These are phyloP conservation scores for Alloscopus bannaensis DNA, from an alignment of 2,888 invertebrate species.

Conservation along the genomic window DNA sequence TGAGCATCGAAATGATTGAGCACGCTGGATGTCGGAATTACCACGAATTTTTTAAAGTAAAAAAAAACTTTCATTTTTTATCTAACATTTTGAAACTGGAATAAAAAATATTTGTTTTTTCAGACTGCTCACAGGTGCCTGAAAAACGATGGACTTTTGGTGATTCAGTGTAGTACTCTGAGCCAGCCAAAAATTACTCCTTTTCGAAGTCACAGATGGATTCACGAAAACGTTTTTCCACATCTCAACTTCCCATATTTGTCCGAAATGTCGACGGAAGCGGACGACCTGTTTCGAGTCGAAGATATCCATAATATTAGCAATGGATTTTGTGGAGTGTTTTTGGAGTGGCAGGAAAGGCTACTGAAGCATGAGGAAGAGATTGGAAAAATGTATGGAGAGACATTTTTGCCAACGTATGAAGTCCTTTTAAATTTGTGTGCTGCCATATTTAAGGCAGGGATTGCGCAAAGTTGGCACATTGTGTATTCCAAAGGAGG, in stretches of 20 bases:
- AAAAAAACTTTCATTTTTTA: too few species aligned
- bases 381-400: too few species aligned
- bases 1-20: conserved; percentile 67
- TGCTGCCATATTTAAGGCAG: too few species aligned
- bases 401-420: too few species aligned
- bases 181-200: conserved; percentile 60
- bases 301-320: conserved; percentile 72
- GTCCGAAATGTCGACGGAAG: conserved; percentile 61
- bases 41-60: conserved; percentile 66
- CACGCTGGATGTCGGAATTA: conserved; percentile 66
- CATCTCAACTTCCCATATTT: conserved; percentile 70
- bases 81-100: too few species aligned
- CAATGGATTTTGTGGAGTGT: too few species aligned
- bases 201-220: conserved; percentile 70
- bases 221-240: conserved; percentile 71
- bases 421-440: too few species aligned
- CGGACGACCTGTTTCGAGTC: conserved; percentile 63
- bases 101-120: too few species aligned
- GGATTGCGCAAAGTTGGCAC: too few species aligned
- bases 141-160: conserved; percentile 67
- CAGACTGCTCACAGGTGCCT: conserved; percentile 68
- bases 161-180: conserved; percentile 70
- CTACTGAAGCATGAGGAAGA: too few species aligned
- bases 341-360: too few species aligned
- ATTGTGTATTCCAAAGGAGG: too few species aligned